Conservation (phyloP, 2,797 vertebrate species). For the Lindbergichthys nudifrons region DNA sequence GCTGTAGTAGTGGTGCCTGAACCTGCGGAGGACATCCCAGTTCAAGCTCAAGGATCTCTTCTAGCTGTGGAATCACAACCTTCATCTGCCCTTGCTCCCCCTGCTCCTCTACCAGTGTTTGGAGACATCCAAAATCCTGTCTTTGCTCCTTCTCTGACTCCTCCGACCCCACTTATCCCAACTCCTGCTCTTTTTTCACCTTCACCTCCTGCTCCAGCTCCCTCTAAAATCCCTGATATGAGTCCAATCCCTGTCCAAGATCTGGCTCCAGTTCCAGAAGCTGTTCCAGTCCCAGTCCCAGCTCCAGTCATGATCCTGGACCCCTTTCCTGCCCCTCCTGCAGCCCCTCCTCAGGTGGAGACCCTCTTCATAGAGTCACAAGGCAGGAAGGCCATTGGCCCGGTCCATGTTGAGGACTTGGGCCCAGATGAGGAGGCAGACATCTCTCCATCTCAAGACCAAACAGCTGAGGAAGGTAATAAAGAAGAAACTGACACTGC, state of each 20-base stretch:
- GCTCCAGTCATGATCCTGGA: constrained; percentile 20
- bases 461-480: constrained; percentile 69
- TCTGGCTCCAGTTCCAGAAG: not conserved
- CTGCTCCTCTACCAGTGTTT: constrained; percentile 27
- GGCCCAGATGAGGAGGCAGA: constrained; percentile 70
- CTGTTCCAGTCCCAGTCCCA: constrained; percentile 11
- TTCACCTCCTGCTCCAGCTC: constrained; percentile 10
- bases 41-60: constrained; percentile 39
- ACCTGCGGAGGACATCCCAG: constrained; percentile 25
- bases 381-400: constrained; percentile 42
- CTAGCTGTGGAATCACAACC: constrained; percentile 42
- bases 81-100: constrained; percentile 12
- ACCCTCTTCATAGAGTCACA: constrained; percentile 36
- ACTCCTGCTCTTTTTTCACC: constrained; percentile 19
- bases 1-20: constrained; percentile 37
- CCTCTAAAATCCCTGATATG: not conserved
- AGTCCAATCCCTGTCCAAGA: constrained; percentile 16
- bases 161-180: constrained; percentile 13
- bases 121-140: constrained; percentile 28
- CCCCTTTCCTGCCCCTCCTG: constrained; percentile 8
- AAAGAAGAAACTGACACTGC: constrained; percentile 40
- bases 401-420: constrained; percentile 81
- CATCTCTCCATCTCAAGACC: constrained; percentile 43
- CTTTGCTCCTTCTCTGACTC: constrained; percentile 19
- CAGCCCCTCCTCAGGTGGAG: constrained; percentile 46